phyloP scores from a whole-genome alignment of 2,797 vertebrate species.

The Bradypus variegatus region DNA sequence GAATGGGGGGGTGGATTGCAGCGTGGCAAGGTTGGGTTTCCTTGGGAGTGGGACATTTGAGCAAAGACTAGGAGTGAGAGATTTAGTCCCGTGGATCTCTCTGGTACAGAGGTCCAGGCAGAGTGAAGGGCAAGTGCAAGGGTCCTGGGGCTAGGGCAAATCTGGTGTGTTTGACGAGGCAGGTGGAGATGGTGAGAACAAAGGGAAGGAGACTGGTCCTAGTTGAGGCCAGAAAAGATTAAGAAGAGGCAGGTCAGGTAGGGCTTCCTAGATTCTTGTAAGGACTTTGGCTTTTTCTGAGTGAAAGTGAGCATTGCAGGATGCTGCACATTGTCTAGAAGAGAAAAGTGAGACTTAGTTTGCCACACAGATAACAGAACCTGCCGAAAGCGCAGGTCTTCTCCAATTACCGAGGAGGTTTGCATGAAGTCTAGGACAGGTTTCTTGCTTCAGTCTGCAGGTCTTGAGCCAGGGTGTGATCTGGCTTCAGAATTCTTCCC shows the following conservation, averaged over 20 bases:
- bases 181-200: background rate
- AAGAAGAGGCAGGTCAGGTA: background rate
- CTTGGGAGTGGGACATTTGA: background rate
- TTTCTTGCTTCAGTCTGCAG: background rate
- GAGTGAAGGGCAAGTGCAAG: no score
- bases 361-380: background rate
- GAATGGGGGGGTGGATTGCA: background rate
- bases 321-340: background rate
- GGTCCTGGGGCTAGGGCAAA: background rate
- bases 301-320: background rate
- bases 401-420: background rate
- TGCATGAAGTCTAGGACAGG: background rate
- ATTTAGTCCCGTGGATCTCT: background rate
- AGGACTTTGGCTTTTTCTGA: background rate
- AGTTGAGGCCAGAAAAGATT: background rate
- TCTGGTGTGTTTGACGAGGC: background rate
- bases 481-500: background rate
- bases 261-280: background rate
- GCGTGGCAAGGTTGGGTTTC: background rate
- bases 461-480: background rate
- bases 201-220: background rate
- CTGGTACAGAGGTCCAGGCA: background rate
- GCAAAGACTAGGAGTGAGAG: background rate
- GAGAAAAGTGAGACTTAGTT: background rate
- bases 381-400: background rate